phyloP scores from a whole-genome alignment of 2,797 vertebrate genomes.

The Lemur catta region DNA sequence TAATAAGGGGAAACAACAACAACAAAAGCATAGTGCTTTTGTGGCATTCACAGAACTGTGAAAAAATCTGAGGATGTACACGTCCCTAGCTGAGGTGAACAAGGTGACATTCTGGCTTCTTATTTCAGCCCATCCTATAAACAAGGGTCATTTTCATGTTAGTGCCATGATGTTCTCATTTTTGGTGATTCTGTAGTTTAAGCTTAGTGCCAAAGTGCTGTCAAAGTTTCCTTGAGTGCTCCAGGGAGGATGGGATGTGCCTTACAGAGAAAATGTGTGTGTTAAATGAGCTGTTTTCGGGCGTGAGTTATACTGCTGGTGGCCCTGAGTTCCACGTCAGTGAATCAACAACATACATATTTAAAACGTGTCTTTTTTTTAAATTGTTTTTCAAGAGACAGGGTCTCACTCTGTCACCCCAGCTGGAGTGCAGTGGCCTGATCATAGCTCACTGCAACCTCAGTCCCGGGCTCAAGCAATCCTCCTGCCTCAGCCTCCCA shows the following conservation, averaged over 20 bases:
- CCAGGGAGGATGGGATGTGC: neutral
- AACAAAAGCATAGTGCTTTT: neutral
- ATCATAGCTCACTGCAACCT: neutral
- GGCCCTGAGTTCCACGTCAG: neutral
- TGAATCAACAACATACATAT: neutral
- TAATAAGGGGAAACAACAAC: neutral
- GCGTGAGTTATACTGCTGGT: fast-evolving
- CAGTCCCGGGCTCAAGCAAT: neutral
- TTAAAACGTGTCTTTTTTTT: neutral
- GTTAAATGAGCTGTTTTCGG: neutral
- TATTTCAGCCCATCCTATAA: neutral
- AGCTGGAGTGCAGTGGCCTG: neutral
- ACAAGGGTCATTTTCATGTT: neutral
- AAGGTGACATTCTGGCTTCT: neutral
- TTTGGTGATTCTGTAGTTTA: neutral
- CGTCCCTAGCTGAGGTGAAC: neutral
- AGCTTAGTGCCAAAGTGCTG: neutral
- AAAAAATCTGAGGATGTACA: neutral
- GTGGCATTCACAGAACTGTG: neutral
- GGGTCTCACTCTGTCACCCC: neutral
- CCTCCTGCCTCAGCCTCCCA: neutral
- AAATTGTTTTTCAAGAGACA: neutral
- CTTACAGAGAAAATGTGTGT: neutral
- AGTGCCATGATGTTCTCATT: neutral
- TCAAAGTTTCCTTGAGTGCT: neutral